A percentile compares a stretch with the other conserved stretches of the same genome.
phyloP scores from a whole-genome alignment of 2,797 vertebrate species.

The Enteromius trimaculatus region DNA sequence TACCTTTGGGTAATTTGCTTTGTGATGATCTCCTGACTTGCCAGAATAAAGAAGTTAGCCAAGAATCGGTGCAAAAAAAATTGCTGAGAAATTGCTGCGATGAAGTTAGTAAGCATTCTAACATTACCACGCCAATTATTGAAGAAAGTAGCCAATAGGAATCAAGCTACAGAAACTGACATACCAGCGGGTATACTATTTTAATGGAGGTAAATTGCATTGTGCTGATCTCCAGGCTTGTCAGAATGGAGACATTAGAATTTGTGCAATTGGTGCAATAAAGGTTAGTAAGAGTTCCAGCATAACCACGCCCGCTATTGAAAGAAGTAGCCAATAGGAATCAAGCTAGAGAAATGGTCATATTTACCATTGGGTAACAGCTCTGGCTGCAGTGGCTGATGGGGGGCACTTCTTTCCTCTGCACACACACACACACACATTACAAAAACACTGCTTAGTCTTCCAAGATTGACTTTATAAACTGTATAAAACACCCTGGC shows the following conservation, averaged over 20 bases:
- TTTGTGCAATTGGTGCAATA: constrained; percentile 6
- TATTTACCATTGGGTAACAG: constrained; percentile 99
- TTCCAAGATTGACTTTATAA: constrained; percentile 63
- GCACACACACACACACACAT: constrained; percentile 81
- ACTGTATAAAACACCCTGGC: constrained; percentile 21
- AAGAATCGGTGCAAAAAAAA: not conserved
- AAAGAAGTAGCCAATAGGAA: constrained; percentile 71
- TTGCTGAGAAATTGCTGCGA: not conserved
- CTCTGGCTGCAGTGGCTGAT: constrained; percentile 91
- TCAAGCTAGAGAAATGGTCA: constrained; percentile 80
- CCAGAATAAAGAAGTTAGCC: not conserved
- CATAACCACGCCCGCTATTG: constrained; percentile 71
- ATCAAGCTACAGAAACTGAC: not conserved
- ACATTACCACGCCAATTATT: not conserved
- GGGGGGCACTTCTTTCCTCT: constrained; percentile 98
- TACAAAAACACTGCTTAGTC: constrained; percentile 79
- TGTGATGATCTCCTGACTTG: not conserved
- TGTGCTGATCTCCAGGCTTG: not conserved
- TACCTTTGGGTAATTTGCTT: not conserved
- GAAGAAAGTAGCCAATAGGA: not conserved
- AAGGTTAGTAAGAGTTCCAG: constrained; percentile 72
- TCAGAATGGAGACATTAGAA: constrained; percentile 39
- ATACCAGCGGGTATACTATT: not conserved
- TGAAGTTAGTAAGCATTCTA: not conserved
- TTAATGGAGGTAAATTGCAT: not conserved